A percentile compares a stretch with the other conserved stretches of the same genome.
These are phyloP conservation scores for Falco rusticolus DNA, from an alignment of 2,797 vertebrate species.

Conservation along the genomic window DNA sequence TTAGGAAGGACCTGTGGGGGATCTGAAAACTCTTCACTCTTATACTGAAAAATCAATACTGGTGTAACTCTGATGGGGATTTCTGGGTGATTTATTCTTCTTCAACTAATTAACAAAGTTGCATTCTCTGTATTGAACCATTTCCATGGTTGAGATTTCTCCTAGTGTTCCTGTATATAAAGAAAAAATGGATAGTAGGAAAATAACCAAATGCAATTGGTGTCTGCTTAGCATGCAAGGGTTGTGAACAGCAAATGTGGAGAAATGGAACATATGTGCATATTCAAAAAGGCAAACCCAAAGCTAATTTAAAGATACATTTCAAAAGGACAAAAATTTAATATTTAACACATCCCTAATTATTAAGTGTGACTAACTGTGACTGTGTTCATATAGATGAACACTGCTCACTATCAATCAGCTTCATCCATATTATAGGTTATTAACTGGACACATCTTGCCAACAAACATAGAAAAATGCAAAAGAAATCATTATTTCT, in stretches of 20 bases:
- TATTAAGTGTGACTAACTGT: background rate
- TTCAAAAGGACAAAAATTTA: background rate
- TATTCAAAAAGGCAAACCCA: background rate
- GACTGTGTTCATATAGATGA: background rate
- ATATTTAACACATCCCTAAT: background rate
- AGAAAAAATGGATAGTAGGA: background rate
- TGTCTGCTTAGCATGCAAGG: background rate
- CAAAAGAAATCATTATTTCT: background rate
- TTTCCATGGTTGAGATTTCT: background rate
- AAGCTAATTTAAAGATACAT: background rate
- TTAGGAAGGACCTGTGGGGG: conserved; percentile 12
- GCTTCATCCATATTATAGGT: background rate
- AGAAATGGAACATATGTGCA: accelerated
- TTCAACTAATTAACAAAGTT: background rate
- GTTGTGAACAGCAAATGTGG: background rate
- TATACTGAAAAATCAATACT: conserved; percentile 54
- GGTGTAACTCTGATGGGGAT: background rate
- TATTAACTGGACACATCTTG: background rate
- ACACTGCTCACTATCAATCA: background rate
- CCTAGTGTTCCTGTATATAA: background rate
- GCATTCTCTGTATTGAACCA: background rate
- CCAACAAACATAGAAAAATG: background rate
- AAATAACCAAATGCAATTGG: background rate
- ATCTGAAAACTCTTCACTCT: conserved; percentile 14
- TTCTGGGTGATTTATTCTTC: conserved; percentile 18